A percentile compares a stretch with the other conserved stretches of the same genome.
phyloP scores from a whole-genome alignment of 2,888 invertebrate species.

The Machimus rusticus region DNA sequence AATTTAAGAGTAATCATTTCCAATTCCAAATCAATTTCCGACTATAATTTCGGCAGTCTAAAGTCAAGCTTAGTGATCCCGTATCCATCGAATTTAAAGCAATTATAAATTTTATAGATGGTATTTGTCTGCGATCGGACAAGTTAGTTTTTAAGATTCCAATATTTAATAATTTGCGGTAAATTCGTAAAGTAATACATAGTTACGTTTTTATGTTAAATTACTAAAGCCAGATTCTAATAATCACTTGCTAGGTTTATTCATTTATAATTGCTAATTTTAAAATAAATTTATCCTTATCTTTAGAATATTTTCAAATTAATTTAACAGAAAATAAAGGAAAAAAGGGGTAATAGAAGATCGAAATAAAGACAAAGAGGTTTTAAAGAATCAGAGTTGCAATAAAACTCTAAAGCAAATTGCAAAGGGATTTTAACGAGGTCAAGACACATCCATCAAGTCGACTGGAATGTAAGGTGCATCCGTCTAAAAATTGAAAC shows the following conservation, averaged over 20 bases:
- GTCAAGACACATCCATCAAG: neutral
- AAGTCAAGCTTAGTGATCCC: neutral
- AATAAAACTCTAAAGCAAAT: neutral
- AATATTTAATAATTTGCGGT: neutral
- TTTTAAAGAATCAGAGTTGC: neutral
- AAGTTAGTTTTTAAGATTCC: neutral
- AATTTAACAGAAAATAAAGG: neutral
- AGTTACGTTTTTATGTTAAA: too few species aligned
- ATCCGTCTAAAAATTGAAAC: neutral
- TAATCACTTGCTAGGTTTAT: too few species aligned
- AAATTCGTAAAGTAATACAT: neutral
- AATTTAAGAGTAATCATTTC: neutral
- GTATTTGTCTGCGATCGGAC: neutral
- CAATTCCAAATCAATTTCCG: neutral
- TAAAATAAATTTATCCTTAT: too few species aligned
- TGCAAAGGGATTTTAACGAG: neutral
- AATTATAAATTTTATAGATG: neutral
- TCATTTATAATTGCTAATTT: too few species aligned
- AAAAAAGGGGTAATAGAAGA: neutral
- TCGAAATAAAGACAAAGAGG: neutral
- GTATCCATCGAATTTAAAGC: neutral
- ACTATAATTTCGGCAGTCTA: neutral
- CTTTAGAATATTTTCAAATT: too few species aligned
- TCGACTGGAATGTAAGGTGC: neutral
- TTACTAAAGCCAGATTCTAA: neutral